Evolutionary conservation across 2,113 vertebrate genomes (phyloP).

Genomic region (Phasianus colchicus): DNA sequence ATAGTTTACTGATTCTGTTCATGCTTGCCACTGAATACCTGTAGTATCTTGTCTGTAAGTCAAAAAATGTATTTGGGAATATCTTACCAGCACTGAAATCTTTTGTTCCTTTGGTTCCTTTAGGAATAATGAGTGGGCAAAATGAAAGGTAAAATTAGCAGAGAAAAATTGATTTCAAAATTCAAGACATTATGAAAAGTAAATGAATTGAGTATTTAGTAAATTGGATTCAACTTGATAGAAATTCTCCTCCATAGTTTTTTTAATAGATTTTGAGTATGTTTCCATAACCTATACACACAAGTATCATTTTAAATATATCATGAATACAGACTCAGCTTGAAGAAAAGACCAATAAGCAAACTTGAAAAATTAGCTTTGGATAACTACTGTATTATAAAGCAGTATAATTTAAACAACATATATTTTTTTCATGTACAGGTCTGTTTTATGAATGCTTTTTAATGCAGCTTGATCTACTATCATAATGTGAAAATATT

Average conservation of each 20-base stretch:
- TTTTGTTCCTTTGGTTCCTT: not conserved
- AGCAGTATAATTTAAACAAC: not conserved
- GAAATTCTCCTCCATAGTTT: not conserved
- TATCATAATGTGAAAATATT: not conserved
- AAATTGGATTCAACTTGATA: not conserved
- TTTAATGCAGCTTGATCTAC: not conserved
- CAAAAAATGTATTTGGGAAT: not conserved
- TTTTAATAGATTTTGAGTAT: not conserved
- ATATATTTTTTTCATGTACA: not conserved
- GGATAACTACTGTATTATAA: not conserved
- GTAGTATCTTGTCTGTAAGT: not conserved
- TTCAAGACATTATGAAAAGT: not conserved
- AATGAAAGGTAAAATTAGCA: not conserved
- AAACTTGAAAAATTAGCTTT: not conserved
- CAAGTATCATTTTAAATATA: not conserved
- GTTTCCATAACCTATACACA: not conserved
- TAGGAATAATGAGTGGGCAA: not conserved
- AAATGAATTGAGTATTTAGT: not conserved
- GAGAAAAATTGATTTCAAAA: not conserved
- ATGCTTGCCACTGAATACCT: not conserved
- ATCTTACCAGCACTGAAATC: not conserved
- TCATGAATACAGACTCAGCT: not conserved
- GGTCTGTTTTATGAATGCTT: not conserved
- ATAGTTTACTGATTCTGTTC: not conserved
- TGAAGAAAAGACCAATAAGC: not conserved